Evolutionary conservation across 2,113 vertebrate species (phyloP).

Genomic region (Calidris pugnax): DNA sequence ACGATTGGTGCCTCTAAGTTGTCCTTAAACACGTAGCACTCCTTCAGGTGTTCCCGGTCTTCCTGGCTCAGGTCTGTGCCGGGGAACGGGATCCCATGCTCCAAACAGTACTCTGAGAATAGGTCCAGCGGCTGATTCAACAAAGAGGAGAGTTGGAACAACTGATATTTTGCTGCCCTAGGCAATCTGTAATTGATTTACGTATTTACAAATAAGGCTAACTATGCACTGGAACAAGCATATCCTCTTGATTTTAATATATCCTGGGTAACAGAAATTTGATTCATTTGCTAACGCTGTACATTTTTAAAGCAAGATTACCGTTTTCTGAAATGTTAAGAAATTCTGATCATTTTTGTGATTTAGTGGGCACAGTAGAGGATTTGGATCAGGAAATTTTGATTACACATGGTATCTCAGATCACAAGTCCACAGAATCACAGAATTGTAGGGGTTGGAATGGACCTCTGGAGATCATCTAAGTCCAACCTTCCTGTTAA

Average conservation of each 20-base stretch:
- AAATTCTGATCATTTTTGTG: not conserved
- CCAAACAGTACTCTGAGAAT: constrained; percentile 73
- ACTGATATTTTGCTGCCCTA: not conserved
- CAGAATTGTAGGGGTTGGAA: too few species aligned
- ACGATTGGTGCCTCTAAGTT: constrained; percentile 62
- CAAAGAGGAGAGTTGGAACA: not conserved
- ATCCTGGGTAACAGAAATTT: not conserved
- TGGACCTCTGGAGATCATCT: too few species aligned
- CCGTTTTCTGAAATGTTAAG: not conserved
- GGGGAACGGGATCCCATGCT: constrained; percentile 75
- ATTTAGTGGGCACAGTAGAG: not conserved
- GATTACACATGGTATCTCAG: not conserved
- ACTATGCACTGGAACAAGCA: not conserved
- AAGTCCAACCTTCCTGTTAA: too few species aligned
- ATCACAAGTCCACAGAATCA: not conserved
- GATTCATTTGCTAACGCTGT: not conserved
- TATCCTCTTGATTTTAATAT: not conserved
- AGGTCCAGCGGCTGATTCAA: constrained; percentile 71
- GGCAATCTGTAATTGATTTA: not conserved
- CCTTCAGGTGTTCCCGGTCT: constrained; percentile 64
- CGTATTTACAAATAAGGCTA: not conserved
- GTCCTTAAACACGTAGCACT: constrained; percentile 76
- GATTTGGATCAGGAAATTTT: not conserved
- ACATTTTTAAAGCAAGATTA: not conserved
- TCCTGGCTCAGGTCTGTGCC: constrained; percentile 51